Base-by-base conservation (phyloP, 2,888 invertebrate species). In the Dioctria linearis region DNA sequence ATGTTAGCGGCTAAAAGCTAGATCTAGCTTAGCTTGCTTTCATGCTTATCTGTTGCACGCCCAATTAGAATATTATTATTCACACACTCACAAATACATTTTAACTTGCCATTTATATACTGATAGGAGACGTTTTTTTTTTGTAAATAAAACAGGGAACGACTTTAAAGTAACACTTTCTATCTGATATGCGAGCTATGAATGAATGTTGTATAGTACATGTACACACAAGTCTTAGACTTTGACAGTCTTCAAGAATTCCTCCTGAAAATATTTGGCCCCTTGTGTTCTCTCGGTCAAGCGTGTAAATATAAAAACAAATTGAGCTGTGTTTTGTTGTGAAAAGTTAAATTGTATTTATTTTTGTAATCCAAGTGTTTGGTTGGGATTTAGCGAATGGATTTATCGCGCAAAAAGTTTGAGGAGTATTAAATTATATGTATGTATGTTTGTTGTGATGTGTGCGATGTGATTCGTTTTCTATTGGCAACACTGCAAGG, bases 231-330 rank as follows among this genome's bases (percentile, higher is more conserved):
- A 54, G 54, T 54, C 11, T 11, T 54, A 11, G 51, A 25, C 11
- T 9, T 5, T 11, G 51, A 69, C 69, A 69, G 39, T 3, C 51
- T 51, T 67, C 4, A 69, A 25, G 69, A 69, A 69, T 69, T 69
- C 51, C 49, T 49, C 54, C 37, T 25, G 51, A 11, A 69, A 69
- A 69, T 69, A 69, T 69, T 69, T 69, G 37, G 51, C 69, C 69
- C 51, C 69, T 69, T 69, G 69, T 51, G 25, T 25, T 25, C 25
- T 69, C 51, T 49, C 69, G 69, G 69, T 69, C 69, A 69, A 69
- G 69, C 49, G 69, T 69, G 69, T 49, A 25, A 25, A 25, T 25
- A 69, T 51, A 51, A 69, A 51, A 51, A 69, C 69, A 51, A 69
- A 69, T 51, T 11, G 25, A 25, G 25, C 25, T 25, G 65, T 69